A percentile compares a stretch with the other conserved stretches of the same genome.
phyloP scores from a whole-genome alignment of 2,113 vertebrate species.

The Rhadina sibilatrix region DNA sequence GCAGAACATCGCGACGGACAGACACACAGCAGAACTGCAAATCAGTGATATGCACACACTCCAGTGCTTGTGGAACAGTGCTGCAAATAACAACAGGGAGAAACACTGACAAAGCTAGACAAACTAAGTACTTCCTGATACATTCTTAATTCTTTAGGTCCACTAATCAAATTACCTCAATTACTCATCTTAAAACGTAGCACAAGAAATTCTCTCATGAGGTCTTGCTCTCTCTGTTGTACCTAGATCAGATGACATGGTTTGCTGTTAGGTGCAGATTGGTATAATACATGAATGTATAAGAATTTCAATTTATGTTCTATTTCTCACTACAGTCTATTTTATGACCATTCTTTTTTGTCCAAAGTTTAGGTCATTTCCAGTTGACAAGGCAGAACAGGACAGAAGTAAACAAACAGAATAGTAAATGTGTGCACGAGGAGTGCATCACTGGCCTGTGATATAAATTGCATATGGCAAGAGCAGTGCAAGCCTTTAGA shows the following conservation, averaged over 20 bases:
- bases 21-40: not conserved
- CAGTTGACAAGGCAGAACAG: not conserved
- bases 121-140: not conserved
- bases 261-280: not conserved
- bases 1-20: not conserved
- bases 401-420: not conserved
- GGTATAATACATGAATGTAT: not conserved
- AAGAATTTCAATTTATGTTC: not conserved
- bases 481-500: not conserved
- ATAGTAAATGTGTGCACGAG: not conserved
- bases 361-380: not conserved
- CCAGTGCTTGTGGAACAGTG: not conserved
- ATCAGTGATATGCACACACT: not conserved
- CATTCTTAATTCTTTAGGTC: not conserved
- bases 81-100: not conserved
- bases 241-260: not conserved
- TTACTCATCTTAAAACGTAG: not conserved
- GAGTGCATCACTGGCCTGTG: not conserved
- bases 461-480: not conserved
- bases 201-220: not conserved
- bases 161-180: not conserved
- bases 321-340: not conserved
- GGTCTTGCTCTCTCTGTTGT: not conserved
- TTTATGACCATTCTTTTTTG: not conserved
- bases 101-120: not conserved